Evolutionary conservation across 2,888 invertebrate species (phyloP).

Genomic region (Chrysolina haemoptera): DNA sequence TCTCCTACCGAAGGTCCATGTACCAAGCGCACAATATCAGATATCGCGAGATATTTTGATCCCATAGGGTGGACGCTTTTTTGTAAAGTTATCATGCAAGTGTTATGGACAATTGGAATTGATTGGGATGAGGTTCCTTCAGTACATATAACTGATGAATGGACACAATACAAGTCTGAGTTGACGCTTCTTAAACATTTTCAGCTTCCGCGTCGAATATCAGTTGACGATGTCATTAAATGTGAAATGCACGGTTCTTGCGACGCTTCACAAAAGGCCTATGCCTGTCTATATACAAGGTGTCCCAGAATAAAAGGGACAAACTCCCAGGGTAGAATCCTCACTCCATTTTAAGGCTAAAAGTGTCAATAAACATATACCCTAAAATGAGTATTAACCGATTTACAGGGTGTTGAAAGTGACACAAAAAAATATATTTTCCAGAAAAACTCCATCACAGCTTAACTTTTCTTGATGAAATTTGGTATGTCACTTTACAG

Average conservation of each 20-base stretch:
- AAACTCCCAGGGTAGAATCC: too few species aligned
- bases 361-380: too few species aligned
- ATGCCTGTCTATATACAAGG: too few species aligned
- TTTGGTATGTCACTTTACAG: too few species aligned
- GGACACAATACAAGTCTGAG: conserved; percentile 9
- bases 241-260: conserved; percentile 21
- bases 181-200: not conserved
- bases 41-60: not conserved
- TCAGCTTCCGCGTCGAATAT: not conserved
- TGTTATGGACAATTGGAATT: not conserved
- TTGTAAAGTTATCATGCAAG: conserved; percentile 2
- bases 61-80: not conserved
- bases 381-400: too few species aligned
- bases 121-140: conserved; percentile 9
- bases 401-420: too few species aligned
- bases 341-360: too few species aligned
- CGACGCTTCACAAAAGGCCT: conserved; percentile 10
- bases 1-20: not conserved
- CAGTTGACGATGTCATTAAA: not conserved
- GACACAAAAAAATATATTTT: too few species aligned
- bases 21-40: conserved; percentile 2
- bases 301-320: too few species aligned
- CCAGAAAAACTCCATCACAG: too few species aligned
- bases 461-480: too few species aligned
- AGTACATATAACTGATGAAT: not conserved